Base-by-base conservation (phyloP, 1,140 invertebrate genomes). In the Bombus soroeensis region DNA sequence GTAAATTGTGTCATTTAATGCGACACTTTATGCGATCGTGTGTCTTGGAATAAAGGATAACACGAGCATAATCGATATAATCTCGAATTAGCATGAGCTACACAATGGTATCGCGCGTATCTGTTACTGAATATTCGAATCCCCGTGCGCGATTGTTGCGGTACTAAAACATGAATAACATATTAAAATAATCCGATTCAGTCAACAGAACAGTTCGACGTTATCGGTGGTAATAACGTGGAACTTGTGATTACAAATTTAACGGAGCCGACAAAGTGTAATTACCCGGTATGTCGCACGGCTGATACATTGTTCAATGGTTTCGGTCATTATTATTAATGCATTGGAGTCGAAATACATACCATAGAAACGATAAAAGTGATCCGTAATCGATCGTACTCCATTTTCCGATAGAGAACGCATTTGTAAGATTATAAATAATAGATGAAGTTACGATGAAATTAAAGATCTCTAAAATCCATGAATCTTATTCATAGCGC, bases 61-160 rank as follows among this genome's bases (percentile, higher is more conserved):
- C 28, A 66, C 57, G 72, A 53, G 37, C 62, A 57, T 77, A 88
- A 86, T 72, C 75, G 76, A n/a, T 53, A 37, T 89, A 89, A 87
- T 87, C 80, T 89, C 88, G 77, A 87, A 87, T 89, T 89, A 89
- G 72, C 88, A 87, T 89, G 72, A 89, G 89, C 87, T 89, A 87
- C 53, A 59, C 66, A 75, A 81, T 80, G 62, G 41, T 86, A 73
- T 81, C 81, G 66, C 77, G 22, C 6, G 66, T 70, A 87, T 82
- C 76, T 89, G 83, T 72, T 89, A 73, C 75, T 75, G 77, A 76
- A 71, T 82, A 77, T 86, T 18, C 32, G 34, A n/a, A 88, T 77
- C 64, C 72, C 28, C 39, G 66, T 43, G 32, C 66, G 43, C 47
- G 34, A 87, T 81, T 70, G 47, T 73, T 86, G 37, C 71, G 62